A percentile compares a stretch with the other conserved stretches of the same genome.
These are phyloP conservation scores for Lophotis ruficrista DNA, from an alignment of 2,113 vertebrate species.

Conservation along the genomic window DNA sequence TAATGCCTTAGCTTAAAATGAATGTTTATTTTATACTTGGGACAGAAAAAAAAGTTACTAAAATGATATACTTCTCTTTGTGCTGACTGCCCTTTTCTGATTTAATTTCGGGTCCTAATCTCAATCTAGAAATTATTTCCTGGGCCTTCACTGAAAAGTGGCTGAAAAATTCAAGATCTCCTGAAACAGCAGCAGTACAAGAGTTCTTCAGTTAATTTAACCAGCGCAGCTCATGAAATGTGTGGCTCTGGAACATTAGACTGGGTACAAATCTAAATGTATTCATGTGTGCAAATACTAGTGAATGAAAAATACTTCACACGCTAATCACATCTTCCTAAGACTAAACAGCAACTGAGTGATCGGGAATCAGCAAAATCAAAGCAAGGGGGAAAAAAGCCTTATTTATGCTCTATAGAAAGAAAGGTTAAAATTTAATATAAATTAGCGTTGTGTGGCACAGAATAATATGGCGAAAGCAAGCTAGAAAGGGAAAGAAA, in stretches of 20 bases:
- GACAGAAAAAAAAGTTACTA: background rate
- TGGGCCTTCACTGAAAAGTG: background rate
- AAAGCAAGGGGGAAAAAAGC: background rate
- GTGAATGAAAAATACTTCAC: background rate
- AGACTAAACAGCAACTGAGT: background rate
- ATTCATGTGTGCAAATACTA: background rate
- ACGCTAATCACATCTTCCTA: background rate
- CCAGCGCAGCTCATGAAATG: background rate
- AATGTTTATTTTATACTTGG: background rate
- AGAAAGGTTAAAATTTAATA: background rate
- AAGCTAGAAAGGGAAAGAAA: background rate
- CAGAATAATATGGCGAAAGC: background rate
- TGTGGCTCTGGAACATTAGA: background rate
- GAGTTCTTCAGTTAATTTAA: conserved; percentile 6
- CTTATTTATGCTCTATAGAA: background rate
- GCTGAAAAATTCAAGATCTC: background rate
- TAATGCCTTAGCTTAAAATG: background rate
- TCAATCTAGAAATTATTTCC: background rate
- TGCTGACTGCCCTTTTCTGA: background rate
- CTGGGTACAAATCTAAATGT: background rate
- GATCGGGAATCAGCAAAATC: background rate
- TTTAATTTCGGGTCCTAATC: background rate
- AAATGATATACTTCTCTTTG: background rate
- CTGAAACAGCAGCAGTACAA: background rate
- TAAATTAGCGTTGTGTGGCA: background rate